These are phyloP conservation scores for Danio albolineatus DNA, from an alignment of 2,797 vertebrate genomes.

Conservation along the genomic window DNA sequence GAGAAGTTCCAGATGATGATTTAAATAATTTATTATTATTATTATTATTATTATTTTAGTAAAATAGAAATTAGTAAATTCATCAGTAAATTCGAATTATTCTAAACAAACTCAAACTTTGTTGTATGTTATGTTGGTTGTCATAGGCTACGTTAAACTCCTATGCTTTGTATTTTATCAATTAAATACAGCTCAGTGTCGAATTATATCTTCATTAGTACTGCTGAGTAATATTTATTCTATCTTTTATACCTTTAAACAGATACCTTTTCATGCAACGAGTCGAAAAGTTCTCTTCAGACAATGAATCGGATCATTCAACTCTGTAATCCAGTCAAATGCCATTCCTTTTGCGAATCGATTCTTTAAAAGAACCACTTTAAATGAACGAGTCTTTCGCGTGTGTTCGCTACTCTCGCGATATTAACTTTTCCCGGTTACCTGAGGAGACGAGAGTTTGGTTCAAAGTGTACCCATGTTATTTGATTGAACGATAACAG, in stretches of 20 bases:
- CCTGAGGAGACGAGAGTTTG: constrained; percentile 75
- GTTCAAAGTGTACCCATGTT: constrained; percentile 58
- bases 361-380: constrained; percentile 27
- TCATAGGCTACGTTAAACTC: too few species aligned
- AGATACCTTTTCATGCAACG: constrained; percentile 42
- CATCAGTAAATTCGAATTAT: too few species aligned
- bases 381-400: constrained; percentile 20
- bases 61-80: too few species aligned
- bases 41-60: too few species aligned
- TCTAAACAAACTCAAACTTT: too few species aligned
- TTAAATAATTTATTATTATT: too few species aligned
- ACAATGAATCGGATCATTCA: not conserved
- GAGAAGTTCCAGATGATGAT: not conserved
- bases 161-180: too few species aligned
- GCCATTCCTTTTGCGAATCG: not conserved
- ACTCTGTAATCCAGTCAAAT: not conserved
- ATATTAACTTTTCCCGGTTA: constrained; percentile 69
- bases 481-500: constrained; percentile 46
- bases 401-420: constrained; percentile 72
- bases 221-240: not conserved
- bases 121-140: too few species aligned
- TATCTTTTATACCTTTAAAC: not conserved
- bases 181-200: too few species aligned
- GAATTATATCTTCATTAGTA: not conserved
- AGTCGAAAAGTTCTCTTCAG: constrained; percentile 1